Base-by-base conservation (phyloP, 2,888 invertebrate species). In the Caenorhabditis sp. region DNA sequence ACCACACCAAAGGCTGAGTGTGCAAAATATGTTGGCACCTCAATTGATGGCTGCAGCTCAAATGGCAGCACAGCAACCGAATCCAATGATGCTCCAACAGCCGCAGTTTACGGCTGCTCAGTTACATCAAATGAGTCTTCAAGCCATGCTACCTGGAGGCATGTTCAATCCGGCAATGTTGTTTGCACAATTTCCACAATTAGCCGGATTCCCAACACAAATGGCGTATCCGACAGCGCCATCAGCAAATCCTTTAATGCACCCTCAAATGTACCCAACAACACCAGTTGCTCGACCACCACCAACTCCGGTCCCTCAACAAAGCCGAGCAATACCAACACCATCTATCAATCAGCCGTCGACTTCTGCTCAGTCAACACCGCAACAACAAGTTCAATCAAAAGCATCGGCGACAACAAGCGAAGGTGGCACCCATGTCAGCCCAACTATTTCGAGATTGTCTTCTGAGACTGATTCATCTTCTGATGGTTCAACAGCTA, bases 381-480 rank as follows among this genome's bases (percentile, higher is more conserved):
- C 31, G 10, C 31, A 31, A 31, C 31, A 7, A 31, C 31, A 31
- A 31, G 31, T 31, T 31, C 31, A 4, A 5, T 43, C 43, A 14
- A 43, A 43, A 43, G 12, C 52, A 12, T 26, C 43, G 31, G 31
- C 31, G 31, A 31, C 31, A 31, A 31, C 31, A 7, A 31, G 31
- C 1, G 21, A 58, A 0, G 63, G 61, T 17, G 49, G 53, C 5
- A 62, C 61, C 62, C 36, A 58, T 53, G 63, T 65, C 0, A 78
- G 78, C 27, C 80, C 80, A 0, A 54, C 78, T 21, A 81, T 70
- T 20, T 81, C 80, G 0, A 58, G 80, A 20, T 72, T 78, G 36
- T 78, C 78, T 3, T 76, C 78, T 0, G 78, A 76, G 56, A 78
- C 80, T 0, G 72, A 72, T 58, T 77, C 78, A 1, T 77, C 72